Conservation (phyloP, 2,113 vertebrate genomes). For the Rhynchomys soricoides region DNA sequence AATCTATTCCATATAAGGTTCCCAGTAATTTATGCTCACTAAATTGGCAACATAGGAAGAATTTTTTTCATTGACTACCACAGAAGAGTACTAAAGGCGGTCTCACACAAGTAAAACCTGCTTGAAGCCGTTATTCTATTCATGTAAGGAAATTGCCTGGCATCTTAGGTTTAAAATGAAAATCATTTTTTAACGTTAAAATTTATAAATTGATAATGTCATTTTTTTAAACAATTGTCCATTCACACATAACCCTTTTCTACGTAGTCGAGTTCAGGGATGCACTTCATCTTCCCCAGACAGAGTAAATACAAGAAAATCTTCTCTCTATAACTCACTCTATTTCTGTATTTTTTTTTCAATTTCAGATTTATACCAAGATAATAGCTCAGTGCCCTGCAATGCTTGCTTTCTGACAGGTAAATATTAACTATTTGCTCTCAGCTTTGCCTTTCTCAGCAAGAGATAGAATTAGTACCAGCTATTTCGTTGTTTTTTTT, state of each 20-base stretch:
- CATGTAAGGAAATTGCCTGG: not conserved
- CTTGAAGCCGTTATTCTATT: no score
- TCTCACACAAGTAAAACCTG: not conserved
- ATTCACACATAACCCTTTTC: not conserved
- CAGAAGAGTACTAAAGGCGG: slow-evolving; percentile 16
- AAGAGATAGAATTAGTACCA: slow-evolving; percentile 27
- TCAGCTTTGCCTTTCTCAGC: slow-evolving; percentile 45
- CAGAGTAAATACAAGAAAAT: slow-evolving; percentile 42
- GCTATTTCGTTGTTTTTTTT: not conserved
- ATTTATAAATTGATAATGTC: not conserved
- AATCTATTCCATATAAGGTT: slow-evolving; percentile 72
- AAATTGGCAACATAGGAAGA: slow-evolving; percentile 68
- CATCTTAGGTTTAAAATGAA: slow-evolving; percentile 2
- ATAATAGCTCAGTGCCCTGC: slow-evolving; percentile 48
- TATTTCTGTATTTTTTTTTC: slow-evolving; percentile 43
- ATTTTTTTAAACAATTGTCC: not conserved
- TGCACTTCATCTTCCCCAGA: not conserved
- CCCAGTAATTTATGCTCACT: slow-evolving; percentile 69
- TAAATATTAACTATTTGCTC: slow-evolving; percentile 72
- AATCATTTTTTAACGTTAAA: not conserved
- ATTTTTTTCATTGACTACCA: slow-evolving; percentile 22
- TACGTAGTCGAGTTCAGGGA: not conserved
- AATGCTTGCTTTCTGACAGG: slow-evolving; percentile 56
- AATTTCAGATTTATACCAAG: slow-evolving; percentile 41
- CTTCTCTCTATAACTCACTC: slow-evolving; percentile 40